Evolutionary conservation across 2,797 vertebrate species (phyloP).

Genomic region (Helarctos malayanus): DNA sequence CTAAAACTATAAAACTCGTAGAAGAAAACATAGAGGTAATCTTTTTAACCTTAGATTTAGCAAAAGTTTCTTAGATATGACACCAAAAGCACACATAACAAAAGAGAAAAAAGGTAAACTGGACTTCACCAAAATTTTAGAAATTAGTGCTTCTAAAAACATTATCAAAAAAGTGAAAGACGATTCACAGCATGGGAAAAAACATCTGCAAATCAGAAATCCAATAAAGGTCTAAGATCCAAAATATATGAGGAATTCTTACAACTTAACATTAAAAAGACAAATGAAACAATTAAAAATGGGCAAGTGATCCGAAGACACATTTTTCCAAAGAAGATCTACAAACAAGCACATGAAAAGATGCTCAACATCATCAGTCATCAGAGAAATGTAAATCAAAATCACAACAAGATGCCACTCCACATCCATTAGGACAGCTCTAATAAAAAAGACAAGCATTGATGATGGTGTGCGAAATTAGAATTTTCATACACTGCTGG

Average conservation of each 20-base stretch:
- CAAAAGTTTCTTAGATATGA: not conserved
- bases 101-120: not conserved
- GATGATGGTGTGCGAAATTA: not conserved
- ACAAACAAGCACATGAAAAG: not conserved
- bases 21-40: not conserved
- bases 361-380: not conserved
- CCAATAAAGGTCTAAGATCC: not conserved
- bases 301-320: not conserved
- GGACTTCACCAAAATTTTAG: not conserved
- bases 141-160: not conserved
- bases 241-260: not conserved
- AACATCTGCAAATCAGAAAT: not conserved
- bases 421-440: not conserved
- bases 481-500: not conserved
- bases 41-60: not conserved
- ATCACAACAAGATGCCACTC: not conserved
- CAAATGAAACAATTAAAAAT: not conserved
- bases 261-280: slow-evolving; percentile 31
- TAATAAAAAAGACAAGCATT: not conserved
- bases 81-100: not conserved
- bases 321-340: not conserved
- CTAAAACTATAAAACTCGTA: not conserved
- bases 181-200: not conserved
- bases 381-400: not conserved
- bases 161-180: not conserved